phyloP scores from a whole-genome alignment of 2,797 vertebrate species.

The Phataginus tricuspis region DNA sequence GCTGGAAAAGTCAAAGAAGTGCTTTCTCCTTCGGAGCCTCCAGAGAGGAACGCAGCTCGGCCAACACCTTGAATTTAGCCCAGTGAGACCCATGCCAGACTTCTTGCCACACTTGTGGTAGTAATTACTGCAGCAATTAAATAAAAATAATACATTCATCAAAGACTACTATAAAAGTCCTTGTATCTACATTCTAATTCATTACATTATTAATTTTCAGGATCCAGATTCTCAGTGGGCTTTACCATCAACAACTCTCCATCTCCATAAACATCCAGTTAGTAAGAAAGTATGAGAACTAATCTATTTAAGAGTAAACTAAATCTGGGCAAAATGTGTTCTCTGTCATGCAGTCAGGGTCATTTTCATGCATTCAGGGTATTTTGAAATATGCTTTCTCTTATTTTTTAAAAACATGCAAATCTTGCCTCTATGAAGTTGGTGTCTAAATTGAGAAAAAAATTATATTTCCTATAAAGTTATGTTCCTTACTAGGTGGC shows the following conservation, averaged over 20 bases:
- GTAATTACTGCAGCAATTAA: not conserved
- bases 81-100: not conserved
- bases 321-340: not conserved
- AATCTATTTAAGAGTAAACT: not conserved
- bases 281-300: not conserved
- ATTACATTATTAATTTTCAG: not conserved
- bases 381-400: not conserved
- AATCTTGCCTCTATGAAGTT: not conserved
- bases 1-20: not conserved
- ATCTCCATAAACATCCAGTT: not conserved
- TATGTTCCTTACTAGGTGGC: not conserved
- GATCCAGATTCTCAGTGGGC: not conserved
- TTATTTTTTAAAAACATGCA: not conserved
- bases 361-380: not conserved
- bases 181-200: not conserved
- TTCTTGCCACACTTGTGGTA: not conserved
- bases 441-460: not conserved
- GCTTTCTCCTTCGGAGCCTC: not conserved
- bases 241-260: not conserved
- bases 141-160: not conserved
- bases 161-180: not conserved
- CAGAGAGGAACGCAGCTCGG: not conserved
- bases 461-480: not conserved
- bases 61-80: not conserved
- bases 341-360: not conserved